Evolutionary conservation across 2,888 invertebrate species (phyloP).

Genomic region (Diplazon laetatorius): DNA sequence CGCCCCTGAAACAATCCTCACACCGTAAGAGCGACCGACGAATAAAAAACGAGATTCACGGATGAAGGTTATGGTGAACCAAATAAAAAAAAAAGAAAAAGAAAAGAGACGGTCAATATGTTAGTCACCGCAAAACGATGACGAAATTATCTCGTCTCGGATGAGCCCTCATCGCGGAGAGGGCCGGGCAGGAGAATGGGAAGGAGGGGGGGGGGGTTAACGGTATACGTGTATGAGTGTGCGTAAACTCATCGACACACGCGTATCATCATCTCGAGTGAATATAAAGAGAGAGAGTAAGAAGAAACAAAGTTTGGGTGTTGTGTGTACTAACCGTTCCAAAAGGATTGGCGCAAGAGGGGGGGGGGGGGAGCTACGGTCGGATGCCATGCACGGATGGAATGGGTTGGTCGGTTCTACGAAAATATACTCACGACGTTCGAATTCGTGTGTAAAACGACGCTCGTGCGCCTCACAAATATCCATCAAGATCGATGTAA

Average conservation of each 20-base stretch:
- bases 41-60: too few relatives aligned
- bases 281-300: conserved; percentile 38
- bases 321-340: conserved; percentile 33
- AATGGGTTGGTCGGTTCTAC: too few relatives aligned
- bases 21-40: conserved; percentile 9
- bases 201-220: conserved; percentile 38
- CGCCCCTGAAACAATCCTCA: background rate
- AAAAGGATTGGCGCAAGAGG: conserved; percentile 21
- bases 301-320: conserved; percentile 41
- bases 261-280: too few relatives aligned
- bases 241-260: too few relatives aligned
- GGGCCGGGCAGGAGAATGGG: too few relatives aligned
- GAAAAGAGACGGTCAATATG: conserved; percentile 37
- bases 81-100: too few relatives aligned
- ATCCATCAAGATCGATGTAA: conserved; percentile 40
- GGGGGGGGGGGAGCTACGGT: background rate
- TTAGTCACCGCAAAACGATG: conserved; percentile 41
- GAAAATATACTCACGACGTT: conserved; percentile 37
- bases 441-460: conserved; percentile 41
- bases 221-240: conserved; percentile 25
- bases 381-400: too few relatives aligned
- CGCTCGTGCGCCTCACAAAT: conserved; percentile 33
- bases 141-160: conserved; percentile 39
- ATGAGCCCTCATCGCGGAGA: background rate
- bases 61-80: too few relatives aligned